Conservation (phyloP, 2,113 vertebrate genomes). For the Rissa tridactyla region DNA sequence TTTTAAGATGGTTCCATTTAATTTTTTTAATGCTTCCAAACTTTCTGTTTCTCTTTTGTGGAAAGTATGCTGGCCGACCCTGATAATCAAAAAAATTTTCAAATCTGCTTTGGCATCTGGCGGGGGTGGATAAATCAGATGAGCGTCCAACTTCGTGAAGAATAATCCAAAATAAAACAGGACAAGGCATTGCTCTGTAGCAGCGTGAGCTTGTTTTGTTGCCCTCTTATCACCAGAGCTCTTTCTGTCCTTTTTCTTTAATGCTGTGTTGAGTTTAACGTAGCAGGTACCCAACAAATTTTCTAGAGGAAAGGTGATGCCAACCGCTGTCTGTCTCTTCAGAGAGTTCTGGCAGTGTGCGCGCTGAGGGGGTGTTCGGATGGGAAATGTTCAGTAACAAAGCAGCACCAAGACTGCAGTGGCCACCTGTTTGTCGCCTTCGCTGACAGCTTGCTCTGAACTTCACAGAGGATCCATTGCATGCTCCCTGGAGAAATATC, state of each 20-base stretch:
- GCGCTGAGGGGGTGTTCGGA: rapidly evolving
- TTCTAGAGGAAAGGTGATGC: not conserved
- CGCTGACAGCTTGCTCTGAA: not conserved
- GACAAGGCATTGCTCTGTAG: not conserved
- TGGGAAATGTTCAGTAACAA: not conserved
- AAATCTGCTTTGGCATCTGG: not conserved
- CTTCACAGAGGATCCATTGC: not conserved
- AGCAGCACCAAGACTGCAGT: not conserved
- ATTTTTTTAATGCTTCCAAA: not conserved
- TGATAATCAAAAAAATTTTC: not conserved
- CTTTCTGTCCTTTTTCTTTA: not conserved
- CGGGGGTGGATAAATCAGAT: not conserved
- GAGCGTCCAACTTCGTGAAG: not conserved
- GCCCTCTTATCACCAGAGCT: not conserved
- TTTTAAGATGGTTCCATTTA: not conserved
- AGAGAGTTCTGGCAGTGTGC: not conserved
- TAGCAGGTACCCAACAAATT: not conserved
- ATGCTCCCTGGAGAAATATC: not conserved
- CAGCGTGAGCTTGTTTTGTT: not conserved
- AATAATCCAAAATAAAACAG: slow-evolving; percentile 19
- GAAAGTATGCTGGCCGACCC: not conserved
- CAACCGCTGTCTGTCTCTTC: not conserved
- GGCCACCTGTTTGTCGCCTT: not conserved
- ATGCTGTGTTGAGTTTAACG: not conserved
- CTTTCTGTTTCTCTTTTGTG: not conserved